Conservation (phyloP, 2,888 invertebrate genomes). For the Zhengitettix transpicula region DNA sequence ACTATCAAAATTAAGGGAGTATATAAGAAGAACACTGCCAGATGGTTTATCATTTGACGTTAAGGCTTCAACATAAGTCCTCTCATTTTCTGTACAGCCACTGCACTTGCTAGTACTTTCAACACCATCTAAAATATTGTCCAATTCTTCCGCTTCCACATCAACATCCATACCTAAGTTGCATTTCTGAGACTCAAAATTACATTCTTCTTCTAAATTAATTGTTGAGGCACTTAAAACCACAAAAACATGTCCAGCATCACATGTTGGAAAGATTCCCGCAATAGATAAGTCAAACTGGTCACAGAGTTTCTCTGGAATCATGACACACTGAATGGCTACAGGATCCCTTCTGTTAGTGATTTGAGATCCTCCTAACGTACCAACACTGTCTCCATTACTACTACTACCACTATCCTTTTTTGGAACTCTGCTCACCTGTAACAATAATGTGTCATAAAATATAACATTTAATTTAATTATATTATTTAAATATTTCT, state of each 20-base stretch:
- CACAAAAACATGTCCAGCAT: slow-evolving; percentile 49
- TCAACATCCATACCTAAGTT: slow-evolving; percentile 33
- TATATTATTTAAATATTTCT: no score
- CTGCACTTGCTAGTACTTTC: background rate
- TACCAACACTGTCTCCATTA: slow-evolving; percentile 1
- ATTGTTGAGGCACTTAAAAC: slow-evolving; percentile 25
- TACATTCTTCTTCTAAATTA: slow-evolving; percentile 16
- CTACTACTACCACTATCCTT: slow-evolving; percentile 5
- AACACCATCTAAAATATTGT: background rate
- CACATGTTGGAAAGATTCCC: slow-evolving; percentile 49
- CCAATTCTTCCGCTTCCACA: slow-evolving; percentile 12
- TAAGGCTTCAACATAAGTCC: no score
- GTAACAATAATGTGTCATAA: no score
- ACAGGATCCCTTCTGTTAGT: slow-evolving; percentile 18
- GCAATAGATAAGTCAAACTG: slow-evolving; percentile 36
- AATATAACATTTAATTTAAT: no score
- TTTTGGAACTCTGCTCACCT: slow-evolving; percentile 5
- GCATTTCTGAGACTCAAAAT: slow-evolving; percentile 18
- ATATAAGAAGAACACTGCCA: slow-evolving; percentile 32
- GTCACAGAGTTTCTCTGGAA: slow-evolving; percentile 33
- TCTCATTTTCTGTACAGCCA: background rate
- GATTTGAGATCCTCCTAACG: background rate
- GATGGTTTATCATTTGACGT: no score
- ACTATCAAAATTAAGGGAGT: slow-evolving; percentile 33
- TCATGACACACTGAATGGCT: slow-evolving; percentile 39